phyloP scores from a whole-genome alignment of 1,140 invertebrate species.

The Euura saliciscinereae region DNA sequence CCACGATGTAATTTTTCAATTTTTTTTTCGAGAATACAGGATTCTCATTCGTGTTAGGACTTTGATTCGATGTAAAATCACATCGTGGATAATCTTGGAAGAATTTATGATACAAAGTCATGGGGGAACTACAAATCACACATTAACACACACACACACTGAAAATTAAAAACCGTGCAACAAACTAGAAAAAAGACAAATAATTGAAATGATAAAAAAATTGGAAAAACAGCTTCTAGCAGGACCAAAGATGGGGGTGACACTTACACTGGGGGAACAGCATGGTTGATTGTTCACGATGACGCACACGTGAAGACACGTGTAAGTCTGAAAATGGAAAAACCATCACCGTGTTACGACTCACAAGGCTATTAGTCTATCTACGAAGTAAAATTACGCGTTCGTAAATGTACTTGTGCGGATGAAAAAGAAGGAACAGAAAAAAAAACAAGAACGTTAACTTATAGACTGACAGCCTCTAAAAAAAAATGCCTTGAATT shows the following conservation, averaged over 20 bases:
- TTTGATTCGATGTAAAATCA: too few species aligned
- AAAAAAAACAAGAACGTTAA: background rate
- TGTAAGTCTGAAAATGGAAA: constrained; percentile 80
- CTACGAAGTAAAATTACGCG: background rate
- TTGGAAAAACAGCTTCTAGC: constrained; percentile 5
- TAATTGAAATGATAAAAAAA: constrained; percentile 17
- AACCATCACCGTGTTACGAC: constrained; percentile 21
- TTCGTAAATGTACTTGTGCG: background rate
- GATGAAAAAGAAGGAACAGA: background rate
- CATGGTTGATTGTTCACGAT: constrained; percentile 79
- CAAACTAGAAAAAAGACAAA: background rate
- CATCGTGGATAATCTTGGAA: too few species aligned
- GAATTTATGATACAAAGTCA: too few species aligned
- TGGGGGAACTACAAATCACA: background rate
- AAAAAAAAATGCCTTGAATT: too few species aligned
- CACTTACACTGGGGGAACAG: constrained; percentile 82
- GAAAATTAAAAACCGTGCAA: background rate
- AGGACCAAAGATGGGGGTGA: constrained; percentile 3
- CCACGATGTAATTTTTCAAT: too few species aligned
- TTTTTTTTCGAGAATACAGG: too few species aligned
- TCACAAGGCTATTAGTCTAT: background rate
- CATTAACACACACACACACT: too few species aligned
- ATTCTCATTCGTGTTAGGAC: too few species aligned
- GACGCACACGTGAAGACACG: constrained; percentile 86
- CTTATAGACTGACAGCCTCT: too few species aligned